Evolutionary conservation across 2,888 invertebrate genomes (phyloP).

Genomic region (Drosophila neotestacea): DNA sequence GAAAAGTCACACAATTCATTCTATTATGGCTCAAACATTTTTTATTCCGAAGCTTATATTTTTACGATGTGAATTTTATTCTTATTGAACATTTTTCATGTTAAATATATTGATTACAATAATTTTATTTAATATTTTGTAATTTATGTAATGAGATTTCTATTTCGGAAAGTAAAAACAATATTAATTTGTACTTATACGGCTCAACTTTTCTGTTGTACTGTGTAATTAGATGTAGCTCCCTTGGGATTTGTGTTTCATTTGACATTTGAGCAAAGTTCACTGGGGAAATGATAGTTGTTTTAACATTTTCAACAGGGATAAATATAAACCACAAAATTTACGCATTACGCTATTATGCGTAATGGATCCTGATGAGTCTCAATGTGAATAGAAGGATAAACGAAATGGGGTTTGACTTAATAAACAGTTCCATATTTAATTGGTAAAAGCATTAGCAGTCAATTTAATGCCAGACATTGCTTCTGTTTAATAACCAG

Average conservation of each 20-base stretch:
- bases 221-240: conserved; percentile 19
- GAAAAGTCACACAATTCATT: not conserved
- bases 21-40: not conserved
- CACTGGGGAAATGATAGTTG: conserved; percentile 14
- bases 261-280: conserved; percentile 52
- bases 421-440: conserved; percentile 11
- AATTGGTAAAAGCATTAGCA: conserved; percentile 22
- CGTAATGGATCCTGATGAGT: conserved; percentile 10
- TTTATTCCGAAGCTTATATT: not conserved
- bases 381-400: conserved; percentile 13
- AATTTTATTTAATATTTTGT: too few species aligned
- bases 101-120: too few species aligned
- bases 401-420: conserved; percentile 3
- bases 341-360: conserved; percentile 1
- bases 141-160: too few species aligned
- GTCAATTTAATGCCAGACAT: conserved; percentile 18
- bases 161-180: too few species aligned
- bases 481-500: conserved; percentile 18
- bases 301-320: conserved; percentile 1
- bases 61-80: too few species aligned
- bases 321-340: conserved; percentile 11
- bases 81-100: too few species aligned
- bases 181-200: too few species aligned
- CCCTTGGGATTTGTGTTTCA: conserved; percentile 1
- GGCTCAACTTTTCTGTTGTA: not conserved